phyloP scores from a whole-genome alignment of 2,797 vertebrate genomes.

The Sorex maritimensis region DNA sequence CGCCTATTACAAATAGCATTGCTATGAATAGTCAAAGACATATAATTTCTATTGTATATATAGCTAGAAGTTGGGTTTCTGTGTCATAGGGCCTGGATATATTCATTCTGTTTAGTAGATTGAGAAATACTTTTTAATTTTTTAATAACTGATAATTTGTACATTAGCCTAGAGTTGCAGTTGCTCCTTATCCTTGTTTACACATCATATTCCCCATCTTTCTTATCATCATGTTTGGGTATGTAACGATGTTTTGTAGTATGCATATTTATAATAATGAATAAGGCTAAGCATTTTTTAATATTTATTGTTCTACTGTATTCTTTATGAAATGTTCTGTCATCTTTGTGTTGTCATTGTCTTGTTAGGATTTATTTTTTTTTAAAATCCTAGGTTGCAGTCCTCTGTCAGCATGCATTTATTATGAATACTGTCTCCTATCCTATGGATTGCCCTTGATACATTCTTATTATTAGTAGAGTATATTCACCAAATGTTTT shows the following conservation, averaged over 20 bases:
- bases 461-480: conserved; percentile 13
- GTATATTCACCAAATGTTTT: not conserved
- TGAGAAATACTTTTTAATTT: conserved; percentile 33
- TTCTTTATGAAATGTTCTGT: conserved; percentile 44
- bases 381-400: conserved; percentile 29
- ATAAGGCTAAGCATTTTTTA: conserved; percentile 13
- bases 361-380: conserved; percentile 1
- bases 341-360: conserved; percentile 38
- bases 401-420: conserved; percentile 34
- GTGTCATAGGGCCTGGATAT: not conserved
- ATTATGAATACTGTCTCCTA: conserved; percentile 25
- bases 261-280: not conserved
- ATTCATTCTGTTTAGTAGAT: conserved; percentile 9
- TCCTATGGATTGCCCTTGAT: not conserved
- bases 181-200: not conserved
- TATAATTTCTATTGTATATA: not conserved
- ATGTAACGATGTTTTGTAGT: not conserved
- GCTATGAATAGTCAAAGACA: not conserved
- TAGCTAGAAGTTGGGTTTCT: not conserved
- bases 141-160: not conserved
- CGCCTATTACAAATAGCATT: not conserved
- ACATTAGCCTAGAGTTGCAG: not conserved
- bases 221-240: conserved; percentile 4
- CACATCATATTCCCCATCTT: not conserved
- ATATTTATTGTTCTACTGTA: conserved; percentile 31